Evolutionary conservation across 2,113 vertebrate species (phyloP).

Genomic region (Enhydra lutris): DNA sequence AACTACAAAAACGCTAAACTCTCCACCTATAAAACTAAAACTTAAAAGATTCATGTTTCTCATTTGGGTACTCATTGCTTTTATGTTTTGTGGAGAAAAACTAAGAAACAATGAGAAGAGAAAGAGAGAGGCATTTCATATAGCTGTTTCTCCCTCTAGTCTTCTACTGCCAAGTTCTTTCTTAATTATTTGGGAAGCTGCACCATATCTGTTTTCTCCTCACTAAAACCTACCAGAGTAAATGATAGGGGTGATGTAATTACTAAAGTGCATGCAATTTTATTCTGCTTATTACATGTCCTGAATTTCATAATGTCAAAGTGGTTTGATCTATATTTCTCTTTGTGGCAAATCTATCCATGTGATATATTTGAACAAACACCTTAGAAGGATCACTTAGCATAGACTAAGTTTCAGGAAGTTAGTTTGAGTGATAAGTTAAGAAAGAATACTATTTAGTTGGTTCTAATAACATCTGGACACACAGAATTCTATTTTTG

Average conservation of each 20-base stretch:
- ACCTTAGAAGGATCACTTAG: background rate
- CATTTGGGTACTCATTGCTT: background rate
- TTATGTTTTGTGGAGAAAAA: background rate
- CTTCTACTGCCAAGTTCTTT: background rate
- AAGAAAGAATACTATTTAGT: background rate
- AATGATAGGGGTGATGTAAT: background rate
- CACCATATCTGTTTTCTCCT: background rate
- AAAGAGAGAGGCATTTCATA: background rate
- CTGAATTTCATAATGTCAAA: background rate
- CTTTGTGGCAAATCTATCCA: background rate
- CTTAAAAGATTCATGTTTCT: background rate
- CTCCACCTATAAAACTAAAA: background rate
- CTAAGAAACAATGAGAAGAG: background rate
- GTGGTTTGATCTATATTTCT: background rate
- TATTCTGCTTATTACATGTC: background rate
- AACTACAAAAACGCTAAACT: background rate
- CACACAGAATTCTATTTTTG: background rate
- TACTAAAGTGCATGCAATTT: constrained; percentile 3
- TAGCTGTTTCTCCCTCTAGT: background rate
- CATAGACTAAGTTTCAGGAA: background rate
- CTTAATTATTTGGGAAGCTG: background rate
- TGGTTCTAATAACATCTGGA: background rate
- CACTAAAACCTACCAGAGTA: background rate
- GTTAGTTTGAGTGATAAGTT: background rate
- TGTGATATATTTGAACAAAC: background rate